Evolutionary conservation across 2,113 vertebrate species (phyloP), one percentile per base, ranked within the genome.

Genomic region (Nannospalax galili): DNA sequence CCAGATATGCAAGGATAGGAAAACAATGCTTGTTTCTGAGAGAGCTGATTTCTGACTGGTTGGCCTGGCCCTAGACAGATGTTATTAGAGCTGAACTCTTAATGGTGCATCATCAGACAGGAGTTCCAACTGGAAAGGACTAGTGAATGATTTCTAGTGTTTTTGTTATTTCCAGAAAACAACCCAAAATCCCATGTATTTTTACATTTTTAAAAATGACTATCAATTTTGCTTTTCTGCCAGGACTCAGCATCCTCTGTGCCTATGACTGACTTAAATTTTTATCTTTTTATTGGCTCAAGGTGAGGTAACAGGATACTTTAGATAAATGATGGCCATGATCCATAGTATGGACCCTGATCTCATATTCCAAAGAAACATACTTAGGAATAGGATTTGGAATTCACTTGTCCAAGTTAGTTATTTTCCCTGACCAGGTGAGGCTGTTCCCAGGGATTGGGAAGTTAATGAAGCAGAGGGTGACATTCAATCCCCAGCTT

Each of bases 261-360:
- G n/a, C 37, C 67, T 42, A 69, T 22, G 48, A 72, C 28, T 58
- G 58, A 35, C 35, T 88, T 60, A 7, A 70, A 12, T 85, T 90
- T 79, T 96, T 16, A 70, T 16, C 56, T 95, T 92, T 81, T 78
- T 75, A 88, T 75, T 45, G 7, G 56, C 70, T 93, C 42, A 45
- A 79, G 80, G 45, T 0, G 15, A 56, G 56, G 30, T 75, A 40
- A 89, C 0, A 73, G 77, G 19, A 28, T n/a, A 84, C 26, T 84
- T 19, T 77, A 62, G 88, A 87, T 8, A 92, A 91, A 92, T 42
- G 37, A 88, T 5, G 35, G 62, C 22, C 67, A 91, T 56, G 60
- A 77, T 2, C 32, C 1, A 69, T 15, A 86, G 56, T 75, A 75
- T 58, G 32, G 24, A 79, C 48, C 67, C 90, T 89, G 42, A 64